A percentile compares a stretch with the other conserved stretches of the same genome.
phyloP scores from a whole-genome alignment of 2,888 invertebrate genomes.

The Drosophila greeni region DNA sequence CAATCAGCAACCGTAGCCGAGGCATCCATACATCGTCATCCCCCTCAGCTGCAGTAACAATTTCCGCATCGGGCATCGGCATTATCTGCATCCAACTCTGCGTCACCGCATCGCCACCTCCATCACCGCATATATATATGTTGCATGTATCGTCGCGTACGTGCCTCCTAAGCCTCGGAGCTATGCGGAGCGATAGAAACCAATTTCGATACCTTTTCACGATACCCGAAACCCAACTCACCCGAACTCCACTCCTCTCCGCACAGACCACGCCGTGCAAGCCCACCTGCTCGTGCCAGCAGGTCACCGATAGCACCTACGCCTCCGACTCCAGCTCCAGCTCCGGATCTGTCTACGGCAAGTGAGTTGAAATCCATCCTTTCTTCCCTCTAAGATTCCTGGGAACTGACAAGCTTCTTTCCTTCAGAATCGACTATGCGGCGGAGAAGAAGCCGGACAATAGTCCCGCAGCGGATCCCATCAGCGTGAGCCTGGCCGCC shows the following conservation, averaged over 20 bases:
- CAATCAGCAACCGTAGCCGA: slow-evolving; percentile 21
- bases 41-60: slow-evolving; percentile 31
- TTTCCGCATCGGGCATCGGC: slow-evolving; percentile 34
- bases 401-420: not conserved
- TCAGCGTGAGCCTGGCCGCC: slow-evolving; percentile 79
- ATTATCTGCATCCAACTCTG: slow-evolving; percentile 23
- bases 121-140: slow-evolving; percentile 26
- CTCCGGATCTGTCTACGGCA: slow-evolving; percentile 47
- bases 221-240: slow-evolving; percentile 42
- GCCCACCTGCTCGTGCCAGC: slow-evolving; percentile 59
- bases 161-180: slow-evolving; percentile 49
- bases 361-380: slow-evolving; percentile 37
- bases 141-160: slow-evolving; percentile 59
- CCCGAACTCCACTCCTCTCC: slow-evolving; percentile 44
- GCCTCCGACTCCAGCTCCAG: slow-evolving; percentile 31
- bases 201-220: slow-evolving; percentile 19
- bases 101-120: slow-evolving; percentile 20
- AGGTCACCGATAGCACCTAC: slow-evolving; percentile 49
- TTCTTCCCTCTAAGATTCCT: not conserved
- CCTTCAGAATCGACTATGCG: slow-evolving; percentile 50
- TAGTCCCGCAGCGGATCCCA: slow-evolving; percentile 79
- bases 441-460: slow-evolving; percentile 45
- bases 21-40: slow-evolving; percentile 44
- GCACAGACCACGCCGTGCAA: slow-evolving; percentile 63
- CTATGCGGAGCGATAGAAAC: slow-evolving; percentile 30